Base-by-base conservation (phyloP, 2,113 vertebrate species). In the Ictidomys tridecemlineatus region DNA sequence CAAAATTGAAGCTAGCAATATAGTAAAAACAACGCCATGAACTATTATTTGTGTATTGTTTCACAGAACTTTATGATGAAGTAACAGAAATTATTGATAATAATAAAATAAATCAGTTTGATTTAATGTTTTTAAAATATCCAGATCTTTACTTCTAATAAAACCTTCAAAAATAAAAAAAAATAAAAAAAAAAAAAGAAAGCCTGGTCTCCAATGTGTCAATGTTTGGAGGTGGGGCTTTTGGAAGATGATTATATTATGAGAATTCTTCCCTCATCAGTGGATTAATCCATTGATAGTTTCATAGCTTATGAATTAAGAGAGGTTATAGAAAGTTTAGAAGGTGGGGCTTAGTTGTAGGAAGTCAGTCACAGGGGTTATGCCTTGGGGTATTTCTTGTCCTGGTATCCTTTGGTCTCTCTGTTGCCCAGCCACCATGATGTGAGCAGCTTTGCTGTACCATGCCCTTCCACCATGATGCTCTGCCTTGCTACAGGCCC, bases 81-180 rank as follows among this genome's bases (percentile, higher is more conserved):
- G 18, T 63, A 26, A 26, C 4, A 61, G 42, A 74, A 82, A 58
- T 13, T 61, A 51, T 78, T 45, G 82, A 67, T 92, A 30, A 84
- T 42, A 51, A 78, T 39, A 63, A 92, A 76, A 56, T 34, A 48
- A 48, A 96, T 79, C 22, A 61, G 61, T 85, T 84, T 84, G 58
- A 65, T 65, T 74, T 48, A 73, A 84, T 56, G 17, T 58, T 92
- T 89, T 88, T 37, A 51, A 87, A 80, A 70, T 77, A 69, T 87
- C 24, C 3, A 82, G 1, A 74, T 91, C 3, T 83, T 87, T 90
- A 91, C 37, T 94, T 95, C 18, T 79, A 91, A 76, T 42, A 74
- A 79, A 14, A 2, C 2, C n/a, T 96, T 93, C 70, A 32, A 61
- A 89, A 91, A 61, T 12, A 9, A 90, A n/a, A n/a, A n/a, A n/a